These are phyloP conservation scores for Pseudorhombus dupliciocellatus DNA, from an alignment of 2,113 vertebrate species.

Conservation along the genomic window DNA sequence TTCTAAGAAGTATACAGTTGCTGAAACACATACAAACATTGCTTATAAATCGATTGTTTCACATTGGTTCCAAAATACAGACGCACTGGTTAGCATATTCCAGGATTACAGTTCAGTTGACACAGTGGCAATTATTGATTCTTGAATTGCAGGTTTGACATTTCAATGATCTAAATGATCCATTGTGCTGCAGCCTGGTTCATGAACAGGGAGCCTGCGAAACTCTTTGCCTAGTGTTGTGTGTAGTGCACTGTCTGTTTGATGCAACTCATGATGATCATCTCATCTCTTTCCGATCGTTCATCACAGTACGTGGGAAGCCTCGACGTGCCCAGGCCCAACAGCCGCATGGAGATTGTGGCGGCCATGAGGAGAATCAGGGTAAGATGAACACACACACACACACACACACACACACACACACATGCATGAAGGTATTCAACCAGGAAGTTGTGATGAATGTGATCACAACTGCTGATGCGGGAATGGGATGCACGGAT, in stretches of 20 bases:
- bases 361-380: slow-evolving; percentile 92
- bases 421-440: neutral
- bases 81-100: neutral
- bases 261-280: neutral
- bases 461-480: slow-evolving; percentile 2
- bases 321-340: slow-evolving; percentile 89
- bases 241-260: neutral
- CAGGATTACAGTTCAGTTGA: neutral
- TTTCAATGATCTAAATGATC: neutral
- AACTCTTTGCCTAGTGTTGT: slow-evolving; percentile 5
- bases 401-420: neutral
- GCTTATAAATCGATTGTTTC: neutral
- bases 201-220: neutral
- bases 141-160: neutral
- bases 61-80: neutral
- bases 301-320: slow-evolving; percentile 88
- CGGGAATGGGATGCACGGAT: neutral
- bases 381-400: slow-evolving; percentile 77
- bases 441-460: slow-evolving; percentile 10
- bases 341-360: slow-evolving; percentile 94
- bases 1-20: neutral
- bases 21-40: neutral
- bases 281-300: slow-evolving; percentile 10
- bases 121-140: too few species aligned
- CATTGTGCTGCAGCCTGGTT: neutral